Conservation (phyloP, 2,113 vertebrate genomes). For the Halcyon senegalensis region DNA sequence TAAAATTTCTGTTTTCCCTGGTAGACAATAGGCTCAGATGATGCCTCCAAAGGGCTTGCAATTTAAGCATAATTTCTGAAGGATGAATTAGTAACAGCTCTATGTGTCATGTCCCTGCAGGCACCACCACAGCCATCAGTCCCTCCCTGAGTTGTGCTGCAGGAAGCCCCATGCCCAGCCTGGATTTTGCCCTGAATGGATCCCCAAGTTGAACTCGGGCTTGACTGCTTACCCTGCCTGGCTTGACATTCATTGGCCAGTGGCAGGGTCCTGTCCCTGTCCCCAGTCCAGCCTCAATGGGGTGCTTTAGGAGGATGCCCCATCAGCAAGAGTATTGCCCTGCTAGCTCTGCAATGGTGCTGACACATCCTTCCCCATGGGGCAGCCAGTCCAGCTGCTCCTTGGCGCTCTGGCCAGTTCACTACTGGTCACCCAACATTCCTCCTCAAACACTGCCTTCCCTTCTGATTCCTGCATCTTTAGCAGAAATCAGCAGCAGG, state of each 20-base stretch:
- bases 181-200: not conserved
- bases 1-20: not conserved
- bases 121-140: not conserved
- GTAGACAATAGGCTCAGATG: not conserved
- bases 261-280: not conserved
- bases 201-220: not conserved
- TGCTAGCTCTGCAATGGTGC: not conserved
- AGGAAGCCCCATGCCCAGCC: not conserved
- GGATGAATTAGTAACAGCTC: not conserved
- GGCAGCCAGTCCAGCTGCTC: not conserved
- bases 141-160: not conserved
- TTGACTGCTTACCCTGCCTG: not conserved
- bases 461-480: not conserved
- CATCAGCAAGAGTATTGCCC: accelerated
- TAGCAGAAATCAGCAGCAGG: not conserved
- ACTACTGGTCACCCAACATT: accelerated
- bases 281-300: accelerated
- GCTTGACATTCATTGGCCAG: accelerated
- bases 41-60: not conserved
- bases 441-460: not conserved
- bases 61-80: not conserved
- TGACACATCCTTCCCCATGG: accelerated
- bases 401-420: not conserved
- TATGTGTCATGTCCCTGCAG: not conserved
- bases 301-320: not conserved